Conservation (phyloP, 2,113 vertebrate genomes). For the Halcyon senegalensis region DNA sequence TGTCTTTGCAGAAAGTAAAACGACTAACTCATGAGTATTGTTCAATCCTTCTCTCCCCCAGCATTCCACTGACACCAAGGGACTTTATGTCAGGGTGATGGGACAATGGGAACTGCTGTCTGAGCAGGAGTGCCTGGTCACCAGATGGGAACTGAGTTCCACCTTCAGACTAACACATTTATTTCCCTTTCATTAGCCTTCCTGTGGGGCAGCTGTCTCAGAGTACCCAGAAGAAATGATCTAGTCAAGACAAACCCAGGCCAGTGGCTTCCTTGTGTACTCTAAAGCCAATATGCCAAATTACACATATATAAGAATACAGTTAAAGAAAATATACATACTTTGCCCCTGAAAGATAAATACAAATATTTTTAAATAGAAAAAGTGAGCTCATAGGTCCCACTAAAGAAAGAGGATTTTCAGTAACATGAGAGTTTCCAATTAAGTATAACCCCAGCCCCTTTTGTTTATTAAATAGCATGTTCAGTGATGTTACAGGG, state of each 20-base stretch:
- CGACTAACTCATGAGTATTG: neutral
- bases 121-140: neutral
- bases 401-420: neutral
- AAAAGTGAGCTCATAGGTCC: neutral
- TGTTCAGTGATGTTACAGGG: neutral
- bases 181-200: neutral
- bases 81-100: neutral
- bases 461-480: neutral
- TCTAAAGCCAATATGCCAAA: neutral
- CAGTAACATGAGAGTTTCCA: neutral
- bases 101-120: neutral
- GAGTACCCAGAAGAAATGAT: neutral
- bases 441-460: neutral
- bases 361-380: neutral
- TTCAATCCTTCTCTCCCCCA: neutral
- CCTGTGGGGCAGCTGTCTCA: neutral
- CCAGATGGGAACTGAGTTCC: neutral
- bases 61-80: neutral
- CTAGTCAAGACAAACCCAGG: neutral
- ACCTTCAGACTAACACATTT: neutral
- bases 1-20: neutral
- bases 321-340: neutral
- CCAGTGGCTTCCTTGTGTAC: neutral
- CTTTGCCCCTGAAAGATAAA: neutral
- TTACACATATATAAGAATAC: neutral